A percentile compares a stretch with the other conserved stretches of the same genome.
phyloP scores from a whole-genome alignment of 2,797 vertebrate genomes.

The Onychomys leucogaster region DNA sequence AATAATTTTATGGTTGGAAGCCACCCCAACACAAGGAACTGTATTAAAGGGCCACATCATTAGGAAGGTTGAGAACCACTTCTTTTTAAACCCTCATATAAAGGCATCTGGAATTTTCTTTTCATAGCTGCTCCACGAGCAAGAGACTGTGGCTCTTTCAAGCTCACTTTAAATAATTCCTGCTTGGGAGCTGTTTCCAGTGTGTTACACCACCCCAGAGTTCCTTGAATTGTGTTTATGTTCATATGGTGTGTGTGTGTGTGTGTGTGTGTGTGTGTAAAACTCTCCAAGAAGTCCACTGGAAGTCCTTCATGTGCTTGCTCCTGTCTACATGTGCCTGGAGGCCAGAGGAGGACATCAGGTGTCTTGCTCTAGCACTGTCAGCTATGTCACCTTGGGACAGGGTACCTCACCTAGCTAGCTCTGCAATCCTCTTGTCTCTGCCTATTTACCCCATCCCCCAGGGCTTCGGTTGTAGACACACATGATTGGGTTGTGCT shows the following conservation, averaged over 20 bases:
- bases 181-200: background rate
- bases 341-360: background rate
- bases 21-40: background rate
- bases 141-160: background rate
- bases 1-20: background rate
- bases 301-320: background rate
- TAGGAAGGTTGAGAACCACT: background rate
- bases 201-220: background rate
- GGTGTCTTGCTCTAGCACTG: background rate
- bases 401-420: background rate
- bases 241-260: background rate
- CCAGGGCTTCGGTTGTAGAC: background rate
- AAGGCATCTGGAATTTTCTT: background rate
- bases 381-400: no score
- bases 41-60: background rate
- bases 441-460: no score
- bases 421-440: background rate
- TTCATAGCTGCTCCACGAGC: background rate
- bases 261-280: background rate
- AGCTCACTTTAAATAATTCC: background rate
- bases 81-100: background rate
- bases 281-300: background rate
- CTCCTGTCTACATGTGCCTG: background rate
- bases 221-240: background rate
- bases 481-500: no score